Conservation (phyloP, 1,140 invertebrate genomes). For the Chionoecetes opilio region DNA sequence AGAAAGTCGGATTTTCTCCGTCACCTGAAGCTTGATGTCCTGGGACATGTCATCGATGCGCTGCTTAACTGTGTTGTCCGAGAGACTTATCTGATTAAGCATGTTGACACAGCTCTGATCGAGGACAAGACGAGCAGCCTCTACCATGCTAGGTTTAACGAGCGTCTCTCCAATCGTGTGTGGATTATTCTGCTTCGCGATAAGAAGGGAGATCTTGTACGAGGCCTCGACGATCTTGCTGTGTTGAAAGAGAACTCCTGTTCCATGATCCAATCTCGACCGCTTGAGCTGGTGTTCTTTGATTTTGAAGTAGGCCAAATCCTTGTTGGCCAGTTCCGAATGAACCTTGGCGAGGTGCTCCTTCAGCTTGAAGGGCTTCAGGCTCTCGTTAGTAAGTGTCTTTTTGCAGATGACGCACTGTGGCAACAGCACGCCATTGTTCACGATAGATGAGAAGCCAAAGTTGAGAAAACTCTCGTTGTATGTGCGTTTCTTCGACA, state of each 20-base stretch:
- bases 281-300: not conserved
- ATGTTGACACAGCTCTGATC: not conserved
- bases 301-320: not conserved
- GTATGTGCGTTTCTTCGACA: no score
- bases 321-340: not conserved
- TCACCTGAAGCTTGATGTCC: constrained; percentile 38
- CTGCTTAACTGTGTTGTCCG: not conserved
- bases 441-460: no score
- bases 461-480: no score
- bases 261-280: not conserved
- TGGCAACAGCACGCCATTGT: no score
- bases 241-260: not conserved
- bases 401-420: no score
- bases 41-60: not conserved
- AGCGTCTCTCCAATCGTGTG: constrained; percentile 17
- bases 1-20: no score
- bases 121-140: not conserved
- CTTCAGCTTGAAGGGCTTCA: no score
- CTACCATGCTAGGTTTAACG: not conserved
- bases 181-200: not conserved
- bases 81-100: not conserved
- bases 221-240: constrained; percentile 20
- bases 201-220: not conserved
- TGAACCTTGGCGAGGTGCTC: not conserved
- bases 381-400: not conserved